Conservation (phyloP, 1,140 invertebrate genomes). For the Muscidifurax raptorellus region DNA sequence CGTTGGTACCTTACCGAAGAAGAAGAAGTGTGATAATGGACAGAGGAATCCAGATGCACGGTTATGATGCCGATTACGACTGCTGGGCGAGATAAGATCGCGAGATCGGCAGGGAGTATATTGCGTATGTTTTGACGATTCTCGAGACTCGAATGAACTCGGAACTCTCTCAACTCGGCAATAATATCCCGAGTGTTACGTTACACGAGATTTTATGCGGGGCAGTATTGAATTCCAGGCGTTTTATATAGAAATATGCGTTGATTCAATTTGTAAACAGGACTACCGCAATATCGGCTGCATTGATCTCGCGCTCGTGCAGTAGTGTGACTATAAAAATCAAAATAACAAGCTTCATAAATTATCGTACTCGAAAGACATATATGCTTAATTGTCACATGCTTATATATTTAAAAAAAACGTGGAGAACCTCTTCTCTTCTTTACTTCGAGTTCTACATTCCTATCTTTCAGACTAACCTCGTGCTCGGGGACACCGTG, state of each 20-base stretch:
- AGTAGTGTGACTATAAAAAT: too few relatives aligned
- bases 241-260: too few relatives aligned
- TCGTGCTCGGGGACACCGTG: not conserved
- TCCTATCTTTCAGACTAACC: not conserved
- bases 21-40: constrained; percentile 1
- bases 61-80: not conserved
- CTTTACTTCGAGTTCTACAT: not conserved
- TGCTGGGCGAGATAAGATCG: not conserved
- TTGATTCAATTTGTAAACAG: too few relatives aligned
- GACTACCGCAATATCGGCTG: too few relatives aligned
- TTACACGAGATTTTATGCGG: constrained; percentile 7
- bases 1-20: not conserved
- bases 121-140: not conserved
- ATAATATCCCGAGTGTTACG: not conserved
- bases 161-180: too few relatives aligned
- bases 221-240: constrained; percentile 10
- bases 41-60: not conserved
- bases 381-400: constrained; percentile 17
- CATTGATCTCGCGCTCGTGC: too few relatives aligned
- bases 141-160: too few relatives aligned
- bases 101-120: not conserved
- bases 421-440: not conserved
- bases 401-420: not conserved
- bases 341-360: too few relatives aligned
- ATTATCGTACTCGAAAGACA: too few relatives aligned